Percentiles rank a stretch among this genome's conserved stretches.
Evolutionary conservation across 2,797 vertebrate species (phyloP).

Genomic region (Crenuchus spilurus): DNA sequence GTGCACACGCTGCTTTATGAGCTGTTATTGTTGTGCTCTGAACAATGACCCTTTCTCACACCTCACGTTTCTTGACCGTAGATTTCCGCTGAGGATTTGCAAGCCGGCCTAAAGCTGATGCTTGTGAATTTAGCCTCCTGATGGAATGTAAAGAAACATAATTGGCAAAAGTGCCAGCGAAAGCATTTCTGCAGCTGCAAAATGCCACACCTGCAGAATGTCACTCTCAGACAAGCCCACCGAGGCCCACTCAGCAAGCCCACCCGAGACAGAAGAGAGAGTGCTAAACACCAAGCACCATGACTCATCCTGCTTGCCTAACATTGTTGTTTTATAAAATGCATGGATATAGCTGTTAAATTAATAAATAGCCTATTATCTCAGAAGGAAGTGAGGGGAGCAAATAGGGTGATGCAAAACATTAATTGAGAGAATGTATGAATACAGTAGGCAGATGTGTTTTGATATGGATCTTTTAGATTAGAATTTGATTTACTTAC

Average conservation of each 20-base stretch:
- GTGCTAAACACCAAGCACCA: constrained; percentile 20
- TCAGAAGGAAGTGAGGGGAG: background rate
- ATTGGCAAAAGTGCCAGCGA: constrained; percentile 41
- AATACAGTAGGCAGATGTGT: background rate
- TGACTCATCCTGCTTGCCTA: constrained; percentile 13
- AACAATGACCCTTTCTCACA: constrained; percentile 1
- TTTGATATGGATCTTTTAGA: constrained; percentile 5
- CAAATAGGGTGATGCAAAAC: background rate
- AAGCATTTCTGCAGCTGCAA: constrained; percentile 51
- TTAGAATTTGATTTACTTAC: background rate
- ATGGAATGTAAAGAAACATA: constrained; percentile 37
- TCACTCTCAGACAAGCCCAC: constrained; percentile 36
- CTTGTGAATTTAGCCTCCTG: constrained; percentile 40
- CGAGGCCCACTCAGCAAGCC: constrained; percentile 30
- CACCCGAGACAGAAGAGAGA: constrained; percentile 6
- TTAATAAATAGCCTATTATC: constrained; percentile 19
- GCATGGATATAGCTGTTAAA: constrained; percentile 16
- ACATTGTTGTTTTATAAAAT: constrained; percentile 13
- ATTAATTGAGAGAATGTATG: constrained; percentile 2
- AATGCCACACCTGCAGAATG: constrained; percentile 52
- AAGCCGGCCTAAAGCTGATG: constrained; percentile 47
- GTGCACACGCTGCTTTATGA: background rate
- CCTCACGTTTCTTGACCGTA: constrained; percentile 7
- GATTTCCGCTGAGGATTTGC: constrained; percentile 36
- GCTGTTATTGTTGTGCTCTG: background rate